These are phyloP conservation scores for Fratercula arctica DNA, from an alignment of 2,797 vertebrate genomes.

Conservation along the genomic window DNA sequence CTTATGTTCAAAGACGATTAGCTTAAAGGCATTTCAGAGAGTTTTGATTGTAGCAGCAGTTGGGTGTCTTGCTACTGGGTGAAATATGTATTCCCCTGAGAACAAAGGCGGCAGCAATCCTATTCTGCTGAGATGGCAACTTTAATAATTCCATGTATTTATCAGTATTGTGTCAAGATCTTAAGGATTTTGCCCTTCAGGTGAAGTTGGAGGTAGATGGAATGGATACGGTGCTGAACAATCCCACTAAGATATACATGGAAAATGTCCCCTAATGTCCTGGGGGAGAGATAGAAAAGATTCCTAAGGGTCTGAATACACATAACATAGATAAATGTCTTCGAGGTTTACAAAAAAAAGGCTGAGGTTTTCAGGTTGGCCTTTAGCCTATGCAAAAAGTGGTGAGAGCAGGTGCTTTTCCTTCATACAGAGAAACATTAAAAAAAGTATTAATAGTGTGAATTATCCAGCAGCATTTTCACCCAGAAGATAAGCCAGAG, in stretches of 20 bases:
- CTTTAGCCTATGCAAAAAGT: slow-evolving; percentile 37
- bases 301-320: slow-evolving; percentile 59
- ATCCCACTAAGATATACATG: slow-evolving; percentile 69
- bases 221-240: slow-evolving; percentile 72
- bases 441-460: slow-evolving; percentile 7
- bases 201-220: slow-evolving; percentile 73
- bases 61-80: slow-evolving; percentile 78
- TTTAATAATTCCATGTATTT: slow-evolving; percentile 83
- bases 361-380: background rate
- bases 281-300: slow-evolving; percentile 65
- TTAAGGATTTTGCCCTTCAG: slow-evolving; percentile 80
- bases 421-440: background rate
- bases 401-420: background rate
- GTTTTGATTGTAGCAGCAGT: slow-evolving; percentile 75
- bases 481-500: slow-evolving; percentile 32
- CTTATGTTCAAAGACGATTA: slow-evolving; percentile 81
- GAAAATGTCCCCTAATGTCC: slow-evolving; percentile 70
- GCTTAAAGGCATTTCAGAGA: slow-evolving; percentile 80
- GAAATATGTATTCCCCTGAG: slow-evolving; percentile 80
- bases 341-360: slow-evolving; percentile 30
- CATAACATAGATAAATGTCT: slow-evolving; percentile 72
- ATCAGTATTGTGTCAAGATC: slow-evolving; percentile 79
- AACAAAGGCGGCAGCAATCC: slow-evolving; percentile 75
- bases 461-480: slow-evolving; percentile 26
- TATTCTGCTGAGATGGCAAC: slow-evolving; percentile 79